Evolutionary conservation across 2,797 vertebrate species (phyloP).

Genomic region (Schizopygopsis malacanthus): DNA sequence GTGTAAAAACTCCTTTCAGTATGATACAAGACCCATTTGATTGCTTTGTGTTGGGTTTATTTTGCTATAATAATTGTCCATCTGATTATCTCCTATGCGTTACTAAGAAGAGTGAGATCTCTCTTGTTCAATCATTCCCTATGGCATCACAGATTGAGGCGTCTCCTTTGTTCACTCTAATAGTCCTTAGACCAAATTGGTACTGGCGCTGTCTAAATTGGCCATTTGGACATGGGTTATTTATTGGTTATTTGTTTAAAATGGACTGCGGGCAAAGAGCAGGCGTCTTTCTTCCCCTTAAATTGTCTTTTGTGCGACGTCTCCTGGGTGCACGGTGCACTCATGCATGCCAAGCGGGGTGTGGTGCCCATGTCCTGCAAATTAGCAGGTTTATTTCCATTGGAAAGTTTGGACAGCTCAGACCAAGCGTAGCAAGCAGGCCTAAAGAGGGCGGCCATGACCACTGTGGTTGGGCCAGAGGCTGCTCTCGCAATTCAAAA

Average conservation of each 20-base stretch:
- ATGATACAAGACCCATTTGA: not conserved
- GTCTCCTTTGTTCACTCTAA: slow-evolving; percentile 26
- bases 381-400: slow-evolving; percentile 81
- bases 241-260: slow-evolving; percentile 75
- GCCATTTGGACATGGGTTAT: slow-evolving; percentile 64
- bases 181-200: slow-evolving; percentile 14
- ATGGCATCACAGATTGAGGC: not conserved
- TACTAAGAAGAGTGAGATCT: not conserved
- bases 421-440: slow-evolving; percentile 63
- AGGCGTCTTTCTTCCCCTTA: slow-evolving; percentile 63
- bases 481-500: slow-evolving; percentile 77
- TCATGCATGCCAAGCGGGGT: slow-evolving; percentile 73
- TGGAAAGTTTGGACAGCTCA: slow-evolving; percentile 74
- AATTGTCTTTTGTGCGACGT: slow-evolving; percentile 50
- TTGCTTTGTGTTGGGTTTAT: not conserved
- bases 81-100: not conserved
- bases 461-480: slow-evolving; percentile 63
- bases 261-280: slow-evolving; percentile 68
- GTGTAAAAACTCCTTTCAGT: not conserved
- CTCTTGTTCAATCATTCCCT: not conserved
- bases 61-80: not conserved
- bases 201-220: slow-evolving; percentile 55
- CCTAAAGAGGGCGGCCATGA: slow-evolving; percentile 55
- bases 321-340: slow-evolving; percentile 67
- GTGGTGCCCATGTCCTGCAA: slow-evolving; percentile 77